Percentiles rank a stretch among this genome's conserved stretches.
phyloP scores from a whole-genome alignment of 2,113 vertebrate species.

The Cinclus mexicanus region DNA sequence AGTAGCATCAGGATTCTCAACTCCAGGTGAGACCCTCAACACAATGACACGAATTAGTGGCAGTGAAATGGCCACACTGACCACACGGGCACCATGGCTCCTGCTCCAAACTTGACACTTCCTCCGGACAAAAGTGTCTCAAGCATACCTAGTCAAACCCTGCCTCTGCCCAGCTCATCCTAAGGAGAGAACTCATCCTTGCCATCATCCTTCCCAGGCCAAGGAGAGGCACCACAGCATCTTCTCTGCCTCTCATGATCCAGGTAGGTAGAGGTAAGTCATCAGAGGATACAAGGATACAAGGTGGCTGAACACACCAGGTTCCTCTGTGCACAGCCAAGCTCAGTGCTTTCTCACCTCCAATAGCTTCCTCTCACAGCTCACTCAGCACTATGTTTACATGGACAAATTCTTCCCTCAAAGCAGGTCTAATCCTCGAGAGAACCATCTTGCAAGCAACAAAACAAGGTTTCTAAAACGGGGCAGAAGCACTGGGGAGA shows the following conservation, averaged over 20 bases:
- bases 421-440: background rate
- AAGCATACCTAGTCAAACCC: rapidly evolving
- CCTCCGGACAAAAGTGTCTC: background rate
- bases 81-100: rapidly evolving
- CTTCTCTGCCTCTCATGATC: background rate
- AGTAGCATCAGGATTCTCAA: background rate
- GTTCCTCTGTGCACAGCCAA: background rate
- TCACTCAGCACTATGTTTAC: background rate
- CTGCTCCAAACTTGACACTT: background rate
- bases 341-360: background rate
- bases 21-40: background rate
- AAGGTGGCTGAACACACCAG: background rate
- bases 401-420: background rate
- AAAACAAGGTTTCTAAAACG: background rate
- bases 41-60: background rate
- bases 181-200: background rate
- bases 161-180: background rate
- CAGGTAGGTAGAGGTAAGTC: background rate
- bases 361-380: background rate
- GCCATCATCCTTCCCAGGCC: background rate
- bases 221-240: background rate
- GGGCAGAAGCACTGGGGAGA: background rate
- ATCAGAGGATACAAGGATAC: background rate
- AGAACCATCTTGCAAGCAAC: background rate
- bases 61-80: background rate